Percentiles rank a stretch among this genome's conserved stretches.
Conservation (phyloP, 2,113 vertebrate genomes). For the Perccottus glenii region DNA sequence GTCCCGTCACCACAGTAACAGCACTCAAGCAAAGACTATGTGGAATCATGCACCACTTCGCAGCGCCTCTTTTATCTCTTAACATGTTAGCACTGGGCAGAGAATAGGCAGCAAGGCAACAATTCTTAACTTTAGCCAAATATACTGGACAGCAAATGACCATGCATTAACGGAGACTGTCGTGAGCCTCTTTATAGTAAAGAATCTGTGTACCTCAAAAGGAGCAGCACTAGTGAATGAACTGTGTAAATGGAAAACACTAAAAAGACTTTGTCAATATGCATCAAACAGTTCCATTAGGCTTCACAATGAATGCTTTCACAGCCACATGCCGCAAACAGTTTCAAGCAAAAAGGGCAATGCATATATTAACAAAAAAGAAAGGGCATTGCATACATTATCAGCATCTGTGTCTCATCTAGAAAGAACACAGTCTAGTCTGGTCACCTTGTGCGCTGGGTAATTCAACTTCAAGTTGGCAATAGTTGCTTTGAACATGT, state of each 20-base stretch:
- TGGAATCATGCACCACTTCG: constrained; percentile 73
- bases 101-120: constrained; percentile 28
- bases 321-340: constrained; percentile 46
- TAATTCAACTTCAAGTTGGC: constrained; percentile 32
- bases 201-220: constrained; percentile 70
- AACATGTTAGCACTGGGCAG: constrained; percentile 23
- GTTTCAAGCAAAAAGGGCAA: constrained; percentile 68
- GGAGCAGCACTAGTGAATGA: constrained; percentile 43
- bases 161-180: constrained; percentile 5
- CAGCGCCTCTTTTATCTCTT: constrained; percentile 55
- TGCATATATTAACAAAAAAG: constrained; percentile 72
- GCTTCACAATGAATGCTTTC: constrained; percentile 61
- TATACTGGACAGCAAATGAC: constrained; percentile 31
- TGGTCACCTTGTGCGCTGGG: constrained; percentile 27
- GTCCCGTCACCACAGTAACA: constrained; percentile 68
- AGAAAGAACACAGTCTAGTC: constrained; percentile 26
- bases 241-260: constrained; percentile 48
- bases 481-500: constrained; percentile 22
- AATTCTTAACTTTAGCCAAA: constrained; percentile 32
- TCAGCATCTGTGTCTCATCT: constrained; percentile 55
- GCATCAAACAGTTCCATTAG: constrained; percentile 69
- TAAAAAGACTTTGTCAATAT: constrained; percentile 74
- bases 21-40: constrained; percentile 73
- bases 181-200: constrained; percentile 71
- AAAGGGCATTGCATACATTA: constrained; percentile 76